phyloP scores from a whole-genome alignment of 2,888 invertebrate genomes.

The Hybos culiciformis region DNA sequence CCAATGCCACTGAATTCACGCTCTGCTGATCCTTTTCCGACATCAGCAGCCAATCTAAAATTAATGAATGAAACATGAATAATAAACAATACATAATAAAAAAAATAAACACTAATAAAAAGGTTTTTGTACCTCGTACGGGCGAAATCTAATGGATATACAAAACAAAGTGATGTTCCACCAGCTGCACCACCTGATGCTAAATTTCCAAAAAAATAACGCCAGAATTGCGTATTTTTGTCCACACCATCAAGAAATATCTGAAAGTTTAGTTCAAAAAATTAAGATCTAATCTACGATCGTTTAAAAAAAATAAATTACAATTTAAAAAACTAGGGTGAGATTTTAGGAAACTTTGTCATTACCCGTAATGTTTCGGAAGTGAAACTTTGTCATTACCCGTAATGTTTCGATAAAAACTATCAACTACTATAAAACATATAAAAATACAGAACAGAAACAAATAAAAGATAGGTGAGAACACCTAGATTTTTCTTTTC shows the following conservation, averaged over 20 bases:
- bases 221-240: constrained; percentile 82
- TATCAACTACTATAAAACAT: too few species aligned
- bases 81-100: background rate
- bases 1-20: constrained; percentile 84
- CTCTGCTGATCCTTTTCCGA: constrained; percentile 62
- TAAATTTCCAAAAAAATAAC: constrained; percentile 75
- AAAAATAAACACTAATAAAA: too few species aligned
- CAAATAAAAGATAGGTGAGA: too few species aligned
- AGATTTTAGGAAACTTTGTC: too few species aligned
- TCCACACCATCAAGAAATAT: constrained; percentile 73
- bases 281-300: background rate
- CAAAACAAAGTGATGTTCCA: constrained; percentile 85
- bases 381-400: too few species aligned
- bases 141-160: constrained; percentile 90
- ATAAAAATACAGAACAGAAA: too few species aligned
- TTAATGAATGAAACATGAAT: constrained; percentile 10
- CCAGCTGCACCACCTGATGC: constrained; percentile 91
- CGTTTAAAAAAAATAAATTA: background rate
- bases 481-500: too few species aligned
- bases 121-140: constrained; percentile 80
- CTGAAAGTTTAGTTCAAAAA: constrained; percentile 22
- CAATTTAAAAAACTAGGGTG: too few species aligned
- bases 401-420: too few species aligned
- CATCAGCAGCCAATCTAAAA: constrained; percentile 62
- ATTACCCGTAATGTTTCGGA: too few species aligned